phyloP scores from a whole-genome alignment of 92 coral and sea anemone species.

The Muricea muricata region DNA sequence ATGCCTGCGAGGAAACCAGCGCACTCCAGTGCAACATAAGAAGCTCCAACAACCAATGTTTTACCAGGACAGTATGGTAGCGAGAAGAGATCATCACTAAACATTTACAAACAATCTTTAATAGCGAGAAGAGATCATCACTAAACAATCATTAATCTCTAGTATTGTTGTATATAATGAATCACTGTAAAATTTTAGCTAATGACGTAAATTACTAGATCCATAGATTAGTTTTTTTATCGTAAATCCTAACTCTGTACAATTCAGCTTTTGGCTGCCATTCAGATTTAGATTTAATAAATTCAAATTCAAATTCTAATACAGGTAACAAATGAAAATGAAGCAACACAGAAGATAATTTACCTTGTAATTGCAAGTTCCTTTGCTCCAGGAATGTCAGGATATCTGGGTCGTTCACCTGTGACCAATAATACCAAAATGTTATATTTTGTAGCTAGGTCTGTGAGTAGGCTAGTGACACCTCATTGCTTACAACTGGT shows the following conservation, averaged over 20 bases:
- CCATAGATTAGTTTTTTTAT: no score
- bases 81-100: slow-evolving; percentile 96
- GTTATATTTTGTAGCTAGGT: background rate
- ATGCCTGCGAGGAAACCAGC: slow-evolving; percentile 91
- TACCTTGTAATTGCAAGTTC: slow-evolving; percentile 95
- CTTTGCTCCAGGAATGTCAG: slow-evolving; percentile 89
- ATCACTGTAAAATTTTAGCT: no score
- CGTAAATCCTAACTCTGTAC: no score
- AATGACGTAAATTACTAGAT: no score
- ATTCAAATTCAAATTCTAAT: no score
- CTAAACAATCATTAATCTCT: background rate
- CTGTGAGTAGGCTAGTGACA: no score
- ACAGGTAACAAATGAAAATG: no score
- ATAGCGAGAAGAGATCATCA: background rate
- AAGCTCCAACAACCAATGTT: slow-evolving; percentile 93
- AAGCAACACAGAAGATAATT: no score
- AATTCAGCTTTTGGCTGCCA: no score
- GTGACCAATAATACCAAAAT: background rate
- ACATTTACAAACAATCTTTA: background rate
- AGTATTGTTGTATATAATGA: no score
- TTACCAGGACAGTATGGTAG: slow-evolving; percentile 93
- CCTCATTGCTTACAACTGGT: no score
- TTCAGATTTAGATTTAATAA: no score
- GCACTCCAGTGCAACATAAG: slow-evolving; percentile 93
- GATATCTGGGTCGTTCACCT: slow-evolving; percentile 93